phyloP scores from a whole-genome alignment of 2,888 invertebrate species.

The Clostera curtula region DNA sequence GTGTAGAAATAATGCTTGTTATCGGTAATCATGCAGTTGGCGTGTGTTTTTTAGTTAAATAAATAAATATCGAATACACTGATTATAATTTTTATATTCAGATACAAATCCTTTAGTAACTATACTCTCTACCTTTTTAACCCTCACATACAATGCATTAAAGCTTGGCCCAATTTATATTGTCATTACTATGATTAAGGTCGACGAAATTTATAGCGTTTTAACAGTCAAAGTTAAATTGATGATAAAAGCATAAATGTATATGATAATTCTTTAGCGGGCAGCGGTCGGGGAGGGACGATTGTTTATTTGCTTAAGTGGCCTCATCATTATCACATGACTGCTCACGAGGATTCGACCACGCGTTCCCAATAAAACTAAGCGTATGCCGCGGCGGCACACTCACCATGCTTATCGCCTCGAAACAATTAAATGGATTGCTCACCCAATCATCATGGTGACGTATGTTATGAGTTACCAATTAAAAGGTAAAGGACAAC shows the following conservation, averaged over 20 bases:
- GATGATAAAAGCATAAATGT: conserved; percentile 24
- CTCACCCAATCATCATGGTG: conserved; percentile 38
- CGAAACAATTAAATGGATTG: conserved; percentile 41
- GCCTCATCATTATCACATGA: conserved; percentile 70
- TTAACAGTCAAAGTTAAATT: conserved; percentile 11
- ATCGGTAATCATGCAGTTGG: no score
- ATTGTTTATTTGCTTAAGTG: conserved; percentile 72
- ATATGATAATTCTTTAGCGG: conserved; percentile 40
- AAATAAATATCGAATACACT: no score
- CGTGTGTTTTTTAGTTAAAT: no score
- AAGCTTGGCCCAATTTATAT: no score
- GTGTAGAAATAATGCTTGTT: no score
- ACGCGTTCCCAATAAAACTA: conserved; percentile 59
- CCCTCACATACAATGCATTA: no score
- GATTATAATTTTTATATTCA: no score
- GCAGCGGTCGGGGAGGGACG: conserved; percentile 30
- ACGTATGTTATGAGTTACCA: conserved; percentile 36
- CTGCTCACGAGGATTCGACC: conserved; percentile 55
- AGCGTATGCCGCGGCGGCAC: conserved; percentile 33
- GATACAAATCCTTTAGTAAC: no score
- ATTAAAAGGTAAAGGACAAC: conserved; percentile 46
- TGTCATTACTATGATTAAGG: no score
- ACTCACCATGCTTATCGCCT: conserved; percentile 39
- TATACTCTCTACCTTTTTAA: no score
- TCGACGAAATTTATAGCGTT: conserved; percentile 4